phyloP scores from a whole-genome alignment of 2,797 vertebrate species.

The Luscinia megarhynchos region DNA sequence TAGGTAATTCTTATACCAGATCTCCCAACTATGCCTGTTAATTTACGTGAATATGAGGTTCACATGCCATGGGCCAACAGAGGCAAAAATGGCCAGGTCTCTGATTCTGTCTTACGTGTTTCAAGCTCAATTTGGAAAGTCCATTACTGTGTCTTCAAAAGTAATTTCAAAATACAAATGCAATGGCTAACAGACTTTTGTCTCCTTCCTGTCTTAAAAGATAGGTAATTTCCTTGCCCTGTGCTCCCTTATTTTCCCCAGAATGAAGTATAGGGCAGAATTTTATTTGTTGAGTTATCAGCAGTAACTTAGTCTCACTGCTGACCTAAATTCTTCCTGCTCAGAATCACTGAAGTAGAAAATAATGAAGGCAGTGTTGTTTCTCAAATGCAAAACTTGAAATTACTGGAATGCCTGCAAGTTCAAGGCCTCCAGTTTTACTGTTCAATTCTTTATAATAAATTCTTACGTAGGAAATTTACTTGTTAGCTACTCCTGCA shows the following conservation, averaged over 20 bases:
- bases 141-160: conserved; percentile 70
- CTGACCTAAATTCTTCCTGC: conserved; percentile 71
- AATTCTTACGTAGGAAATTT: not conserved
- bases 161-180: conserved; percentile 78
- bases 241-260: conserved; percentile 69
- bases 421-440: conserved; percentile 45
- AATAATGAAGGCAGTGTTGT: conserved; percentile 66
- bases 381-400: conserved; percentile 64
- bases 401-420: conserved; percentile 37
- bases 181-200: conserved; percentile 58
- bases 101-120: not conserved
- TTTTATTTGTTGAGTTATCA: conserved; percentile 74
- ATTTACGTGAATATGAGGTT: not conserved
- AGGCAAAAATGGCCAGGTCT: not conserved
- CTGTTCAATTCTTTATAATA: not conserved
- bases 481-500: not conserved
- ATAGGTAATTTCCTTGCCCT: conserved; percentile 69
- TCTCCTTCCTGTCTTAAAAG: conserved; percentile 11
- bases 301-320: conserved; percentile 61
- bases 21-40: not conserved
- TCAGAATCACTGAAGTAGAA: conserved; percentile 60
- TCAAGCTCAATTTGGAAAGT: conserved; percentile 39
- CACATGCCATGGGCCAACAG: not conserved
- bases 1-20: not conserved
- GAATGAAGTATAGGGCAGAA: conserved; percentile 65